Base-by-base conservation (phyloP, 1,140 invertebrate species). In the Ooceraea biroi region DNA sequence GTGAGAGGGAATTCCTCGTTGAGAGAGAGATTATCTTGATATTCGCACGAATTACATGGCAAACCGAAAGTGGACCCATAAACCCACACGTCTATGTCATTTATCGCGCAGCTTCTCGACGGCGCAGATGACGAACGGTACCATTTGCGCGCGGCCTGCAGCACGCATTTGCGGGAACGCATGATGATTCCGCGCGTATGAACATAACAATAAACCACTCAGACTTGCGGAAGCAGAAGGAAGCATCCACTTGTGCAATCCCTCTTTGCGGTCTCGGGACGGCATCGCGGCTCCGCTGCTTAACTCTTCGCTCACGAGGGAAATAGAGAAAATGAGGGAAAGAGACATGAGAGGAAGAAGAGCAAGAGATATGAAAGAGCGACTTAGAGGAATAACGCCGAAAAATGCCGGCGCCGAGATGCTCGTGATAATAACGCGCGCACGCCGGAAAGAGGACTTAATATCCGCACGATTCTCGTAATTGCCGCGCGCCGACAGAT, bases 181-280 rank as follows among this genome's bases (percentile, higher is more conserved):
- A 36, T 65, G 69, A 80, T 80, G 65, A 80, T 80, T 80, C 80
- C 58, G 63, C 8, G 57, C 83, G 72, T 88, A 88, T 85, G 87
- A 88, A 86, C 87, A 85, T 88, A 88, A 88, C 86, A 88, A 88
- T 88, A 88, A 88, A 88, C 87, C 86, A 76, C 63, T 73, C 63
- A 48, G 30, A 78, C 76, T 71, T 50, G 41, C 63, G 83, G 85
- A 66, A 85, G 74, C 74, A 76, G 87, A 88, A 87, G 74, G 71
- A 85, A 68, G 83, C 76, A 85, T 87, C 82, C 85, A 85, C 82
- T 52, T 87, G 85, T 50, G 36, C 50, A 73, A 74, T 65, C 55
- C 30, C 57, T 48, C 36, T 52, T 57, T n/a, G n/a, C n/a, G n/a
- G n/a, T n/a, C 17, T 36, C 85, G 17, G 36, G 22, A 68, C 30